Evolutionary conservation across 23 tunicate genomes (phyloP), one percentile per base, ranked within the genome.

Genomic region (Ascidia mentula): DNA sequence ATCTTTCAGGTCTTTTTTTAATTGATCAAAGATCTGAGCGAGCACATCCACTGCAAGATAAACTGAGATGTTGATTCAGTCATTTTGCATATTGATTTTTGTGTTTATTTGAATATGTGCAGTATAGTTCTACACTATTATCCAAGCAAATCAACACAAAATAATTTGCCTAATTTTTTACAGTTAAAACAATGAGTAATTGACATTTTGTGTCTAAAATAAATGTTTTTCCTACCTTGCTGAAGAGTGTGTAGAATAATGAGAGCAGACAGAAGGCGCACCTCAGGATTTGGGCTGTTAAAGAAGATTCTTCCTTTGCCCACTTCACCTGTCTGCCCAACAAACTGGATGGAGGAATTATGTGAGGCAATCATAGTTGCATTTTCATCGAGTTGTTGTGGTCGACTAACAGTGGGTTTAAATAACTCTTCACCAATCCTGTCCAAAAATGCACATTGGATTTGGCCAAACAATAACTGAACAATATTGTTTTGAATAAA

Each of bases 171-270:
- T n/a, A n/a, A n/a, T n/a, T n/a, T n/a, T n/a, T n/a, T n/a, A n/a
- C n/a, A n/a, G n/a, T n/a, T n/a, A n/a, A n/a, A n/a, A n/a, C n/a
- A n/a, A n/a, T n/a, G n/a, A n/a, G n/a, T n/a, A n/a, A n/a, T n/a
- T n/a, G n/a, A n/a, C n/a, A n/a, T n/a, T n/a, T n/a, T n/a, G n/a
- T n/a, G n/a, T n/a, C n/a, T n/a, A n/a, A n/a, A n/a, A n/a, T n/a
- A n/a, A n/a, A n/a, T n/a, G n/a, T n/a, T n/a, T n/a, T n/a, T n/a
- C 89, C n/a, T 15, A 82, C 92, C 92, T 93, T 93, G 98, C 69
- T 88, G 89, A n/a, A 93, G 80, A 3, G 93, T 87, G 53, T 80
- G 84, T 20, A 93, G 74, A 4, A 93, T 88, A 31, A 93, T 93
- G 69, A 93, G 75, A 31, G 84, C 80, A 18, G 87, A 84, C 9